phyloP scores from a whole-genome alignment of 2,888 invertebrate genomes.

The Conchocele bisecta region DNA sequence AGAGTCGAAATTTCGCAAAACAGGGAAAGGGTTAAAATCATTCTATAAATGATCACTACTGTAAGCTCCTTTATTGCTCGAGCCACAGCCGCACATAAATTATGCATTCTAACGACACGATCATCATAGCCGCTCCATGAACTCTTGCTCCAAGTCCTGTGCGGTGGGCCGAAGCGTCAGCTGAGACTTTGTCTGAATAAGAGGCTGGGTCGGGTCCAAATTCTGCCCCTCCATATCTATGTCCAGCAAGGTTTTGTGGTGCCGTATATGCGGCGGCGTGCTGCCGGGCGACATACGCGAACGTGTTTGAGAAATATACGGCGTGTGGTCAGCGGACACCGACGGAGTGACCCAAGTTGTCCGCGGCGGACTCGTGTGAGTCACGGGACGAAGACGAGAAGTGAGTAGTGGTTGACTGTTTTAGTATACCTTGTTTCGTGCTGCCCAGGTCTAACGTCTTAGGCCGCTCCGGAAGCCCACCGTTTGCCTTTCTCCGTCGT shows the following conservation, averaged over 20 bases:
- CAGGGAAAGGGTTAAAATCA: no score
- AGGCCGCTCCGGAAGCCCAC: constrained; percentile 83
- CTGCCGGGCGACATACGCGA: constrained; percentile 85
- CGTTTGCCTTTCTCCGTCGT: constrained; percentile 58
- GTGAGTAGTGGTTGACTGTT: constrained; percentile 46
- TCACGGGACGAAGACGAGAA: constrained; percentile 47
- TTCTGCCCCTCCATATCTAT: constrained; percentile 82
- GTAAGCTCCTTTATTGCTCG: no score
- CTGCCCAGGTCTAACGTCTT: constrained; percentile 84
- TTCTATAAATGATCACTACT: no score
- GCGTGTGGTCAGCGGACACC: constrained; percentile 88
- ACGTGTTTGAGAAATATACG: constrained; percentile 91
- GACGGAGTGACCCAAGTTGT: constrained; percentile 58
- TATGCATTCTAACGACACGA: no score
- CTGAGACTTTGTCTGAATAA: constrained; percentile 59
- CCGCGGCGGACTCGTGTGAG: constrained; percentile 49
- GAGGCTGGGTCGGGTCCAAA: constrained; percentile 78
- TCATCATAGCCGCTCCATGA: constrained; percentile 57
- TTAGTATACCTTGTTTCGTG: constrained; percentile 56
- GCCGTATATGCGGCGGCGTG: constrained; percentile 79
- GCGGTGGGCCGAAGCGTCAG: constrained; percentile 36
- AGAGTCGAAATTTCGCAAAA: no score
- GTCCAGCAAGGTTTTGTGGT: constrained; percentile 80
- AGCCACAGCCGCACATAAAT: no score
- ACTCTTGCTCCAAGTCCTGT: constrained; percentile 61